Base-by-base conservation (phyloP, 1,140 invertebrate genomes). In the Aphidius ervi region DNA sequence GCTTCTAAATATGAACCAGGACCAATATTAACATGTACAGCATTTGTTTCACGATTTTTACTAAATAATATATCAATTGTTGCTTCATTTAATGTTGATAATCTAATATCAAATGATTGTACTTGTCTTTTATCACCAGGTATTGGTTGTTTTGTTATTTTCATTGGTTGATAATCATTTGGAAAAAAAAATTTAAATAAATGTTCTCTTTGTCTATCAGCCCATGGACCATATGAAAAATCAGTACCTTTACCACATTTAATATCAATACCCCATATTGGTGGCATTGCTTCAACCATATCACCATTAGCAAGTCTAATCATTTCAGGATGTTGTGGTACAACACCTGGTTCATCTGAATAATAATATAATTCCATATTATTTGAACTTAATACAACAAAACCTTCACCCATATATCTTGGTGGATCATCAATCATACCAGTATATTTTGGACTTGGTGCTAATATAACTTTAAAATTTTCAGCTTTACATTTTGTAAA, bases 221-320 rank as follows among this genome's bases (percentile, higher is more conserved):
- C 95, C 96, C 96, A 99, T 5, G 97, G 96, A 3, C 97, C 97
- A 71, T 98, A 98, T 76, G 94, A 97, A 68, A 98, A 95, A 74
- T 98, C 94, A 46, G 97, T 99, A 31, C 90, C 95, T 82, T 97
- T 97, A 3, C 95, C 93, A 82, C 95, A 98, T 76, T 96, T 96
- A 20, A 98, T 92, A 76, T 97, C 94, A 5, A 97, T 87, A 4
- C 94, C 94, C 92, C 94, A 96, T 65, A 94, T 92, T 0, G 95
- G 95, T 10, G 93, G 92, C 61, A 92, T 91, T 10, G 92, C 90
- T 70, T 94, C 89, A 6, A 96, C 90, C 54, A 94, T 88, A 76
- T 97, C 94, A 0, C 95, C 95, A 81, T 97, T 96, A 0, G 93
- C 92, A 56, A 97, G 75, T 67, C 91, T 87, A n/a, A 95, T 85